Evolutionary conservation across 2,797 vertebrate genomes (phyloP).

Genomic region (Lophura swinhoii): DNA sequence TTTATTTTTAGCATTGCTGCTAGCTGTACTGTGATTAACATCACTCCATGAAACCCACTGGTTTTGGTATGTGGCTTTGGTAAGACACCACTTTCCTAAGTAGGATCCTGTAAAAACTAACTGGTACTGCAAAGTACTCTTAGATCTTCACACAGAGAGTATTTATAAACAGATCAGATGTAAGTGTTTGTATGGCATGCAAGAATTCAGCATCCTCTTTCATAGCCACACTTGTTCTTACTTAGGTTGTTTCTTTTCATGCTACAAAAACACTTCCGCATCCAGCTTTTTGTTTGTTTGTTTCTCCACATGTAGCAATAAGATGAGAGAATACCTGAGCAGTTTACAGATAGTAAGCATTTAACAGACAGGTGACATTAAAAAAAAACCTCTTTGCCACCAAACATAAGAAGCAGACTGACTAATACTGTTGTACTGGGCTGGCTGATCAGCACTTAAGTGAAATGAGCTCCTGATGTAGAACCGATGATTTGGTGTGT

Average conservation of each 20-base stretch:
- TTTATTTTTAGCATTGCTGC: background rate
- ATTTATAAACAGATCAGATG: conserved; percentile 9
- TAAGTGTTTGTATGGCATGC: background rate
- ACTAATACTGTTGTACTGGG: background rate
- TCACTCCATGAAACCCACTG: background rate
- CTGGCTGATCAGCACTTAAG: background rate
- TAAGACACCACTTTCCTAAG: background rate
- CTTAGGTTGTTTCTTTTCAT: background rate
- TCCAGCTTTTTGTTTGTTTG: background rate
- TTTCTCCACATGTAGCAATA: background rate
- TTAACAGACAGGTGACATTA: background rate
- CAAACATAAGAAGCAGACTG: background rate
- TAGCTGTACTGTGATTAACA: background rate
- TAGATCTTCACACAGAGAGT: background rate
- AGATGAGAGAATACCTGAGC: background rate
- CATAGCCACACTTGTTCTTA: background rate
- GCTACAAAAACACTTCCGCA: background rate
- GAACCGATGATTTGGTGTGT: background rate
- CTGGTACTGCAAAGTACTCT: background rate
- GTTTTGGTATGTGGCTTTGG: background rate
- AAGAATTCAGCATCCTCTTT: background rate
- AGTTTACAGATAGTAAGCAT: background rate
- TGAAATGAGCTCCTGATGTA: background rate
- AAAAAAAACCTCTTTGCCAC: background rate
- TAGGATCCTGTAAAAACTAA: background rate